Evolutionary conservation across 2,888 invertebrate species (phyloP), one percentile per base, ranked within the genome.

Genomic region (Mayetiola destructor): DNA sequence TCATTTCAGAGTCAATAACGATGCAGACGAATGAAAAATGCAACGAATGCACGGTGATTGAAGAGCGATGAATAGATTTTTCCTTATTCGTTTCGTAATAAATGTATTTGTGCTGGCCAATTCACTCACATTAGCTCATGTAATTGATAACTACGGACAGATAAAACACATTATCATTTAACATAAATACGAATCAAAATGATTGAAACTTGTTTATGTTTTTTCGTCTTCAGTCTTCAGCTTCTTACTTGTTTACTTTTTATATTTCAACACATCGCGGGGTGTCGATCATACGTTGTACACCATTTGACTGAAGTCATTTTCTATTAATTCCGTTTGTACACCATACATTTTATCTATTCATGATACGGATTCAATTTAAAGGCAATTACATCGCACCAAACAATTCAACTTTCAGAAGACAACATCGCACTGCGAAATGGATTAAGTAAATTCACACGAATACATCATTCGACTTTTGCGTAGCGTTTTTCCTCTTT

Each of bases 81-180:
- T 9, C 32, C 8, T 12, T 12, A 32, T 8, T 18, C 3, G 48
- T 48, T 48, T 48, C 48, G 48, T 48, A 48, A 48, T 48, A 23
- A 48, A n/a, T n/a, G 23, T n/a, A 16, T 10, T 23, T 16, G 48
- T 27, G 29, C 27, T 23, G 27, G 48, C 48, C 27, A 48, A 27
- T 48, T 48, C 48, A 27, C 48, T 42, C 42, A 42, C 42, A 42
- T 42, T 42, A 42, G 42, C 23, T 23, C 48, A 48, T 48, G 48
- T 48, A 23, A 48, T 48, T 48, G 48, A 48, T 48, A 48, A 48
- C 48, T 48, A 48, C 48, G 27, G 48, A 48, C 48, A 48, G 48
- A 48, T 48, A 48, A 48, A 48, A 48, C 48, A 23, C 48, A 48
- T 48, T 48, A 48, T 48, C 48, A 48, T 27, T 48, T 48, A 48